These are phyloP conservation scores for Camarhynchus parvulus DNA, from an alignment of 2,113 vertebrate genomes.

Conservation along the genomic window DNA sequence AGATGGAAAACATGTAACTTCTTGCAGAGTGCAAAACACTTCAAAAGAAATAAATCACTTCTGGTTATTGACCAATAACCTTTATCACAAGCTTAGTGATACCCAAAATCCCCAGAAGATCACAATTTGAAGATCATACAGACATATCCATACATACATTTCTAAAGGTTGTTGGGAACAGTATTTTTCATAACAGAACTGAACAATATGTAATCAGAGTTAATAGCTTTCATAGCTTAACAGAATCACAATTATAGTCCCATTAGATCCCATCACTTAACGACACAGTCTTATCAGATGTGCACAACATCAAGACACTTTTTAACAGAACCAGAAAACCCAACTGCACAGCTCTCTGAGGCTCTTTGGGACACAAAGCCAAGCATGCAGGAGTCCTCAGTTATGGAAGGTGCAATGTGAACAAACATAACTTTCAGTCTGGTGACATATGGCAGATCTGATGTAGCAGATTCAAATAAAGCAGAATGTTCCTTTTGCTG, in stretches of 20 bases:
- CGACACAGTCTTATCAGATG: not conserved
- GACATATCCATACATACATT: not conserved
- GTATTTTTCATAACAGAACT: not conserved
- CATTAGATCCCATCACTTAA: not conserved
- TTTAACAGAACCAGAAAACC: not conserved
- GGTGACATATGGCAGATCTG: conserved; percentile 49
- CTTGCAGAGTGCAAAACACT: not conserved
- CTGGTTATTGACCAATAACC: not conserved
- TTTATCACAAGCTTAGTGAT: not conserved
- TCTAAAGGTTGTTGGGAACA: not conserved
- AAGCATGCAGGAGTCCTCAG: not conserved
- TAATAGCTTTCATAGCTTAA: not conserved
- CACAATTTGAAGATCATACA: not conserved
- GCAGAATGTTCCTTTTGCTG: conserved; percentile 60
- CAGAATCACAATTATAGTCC: not conserved
- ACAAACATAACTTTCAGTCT: conserved; percentile 42
- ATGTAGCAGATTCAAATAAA: conserved; percentile 61
- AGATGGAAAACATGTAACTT: not conserved
- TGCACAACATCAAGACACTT: not conserved
- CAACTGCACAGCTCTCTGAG: not conserved
- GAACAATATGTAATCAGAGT: not conserved
- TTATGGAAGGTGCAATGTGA: not conserved
- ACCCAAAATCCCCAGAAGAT: not conserved
- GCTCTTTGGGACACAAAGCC: not conserved
- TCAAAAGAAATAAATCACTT: not conserved